Conservation (phyloP, 2,797 vertebrate genomes). For the Taenioides sp. region DNA sequence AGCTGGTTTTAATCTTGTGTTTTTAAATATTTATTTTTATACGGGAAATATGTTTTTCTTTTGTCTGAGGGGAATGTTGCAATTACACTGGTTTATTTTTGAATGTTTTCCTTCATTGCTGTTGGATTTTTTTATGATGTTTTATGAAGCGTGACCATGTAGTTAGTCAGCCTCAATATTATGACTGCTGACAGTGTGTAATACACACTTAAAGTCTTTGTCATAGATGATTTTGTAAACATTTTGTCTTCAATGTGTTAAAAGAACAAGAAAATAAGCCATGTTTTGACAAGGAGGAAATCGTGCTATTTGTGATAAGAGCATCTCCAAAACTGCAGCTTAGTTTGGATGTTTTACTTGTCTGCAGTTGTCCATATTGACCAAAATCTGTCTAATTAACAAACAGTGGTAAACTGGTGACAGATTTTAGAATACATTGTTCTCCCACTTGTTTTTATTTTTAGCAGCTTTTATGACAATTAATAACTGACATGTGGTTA, state of each 20-base stretch:
- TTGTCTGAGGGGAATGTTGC: slow-evolving; percentile 8
- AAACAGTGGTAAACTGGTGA: not conserved
- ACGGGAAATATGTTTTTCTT: not conserved
- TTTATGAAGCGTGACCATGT: not conserved
- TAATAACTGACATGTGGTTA: not conserved
- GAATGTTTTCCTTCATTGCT: slow-evolving; percentile 38
- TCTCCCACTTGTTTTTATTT: not conserved
- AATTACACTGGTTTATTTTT: slow-evolving; percentile 19
- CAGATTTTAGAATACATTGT: not conserved
- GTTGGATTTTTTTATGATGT: slow-evolving; percentile 11
- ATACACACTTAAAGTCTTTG: not conserved
- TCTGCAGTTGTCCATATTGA: not conserved
- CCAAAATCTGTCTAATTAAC: not conserved
- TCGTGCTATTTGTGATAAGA: slow-evolving; percentile 12
- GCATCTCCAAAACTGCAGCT: not conserved
- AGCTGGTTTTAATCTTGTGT: slow-evolving; percentile 7
- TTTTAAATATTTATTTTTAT: slow-evolving; percentile 11
- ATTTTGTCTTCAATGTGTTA: not conserved
- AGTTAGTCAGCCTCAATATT: not conserved
- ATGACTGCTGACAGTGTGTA: not conserved
- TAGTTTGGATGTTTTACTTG: not conserved
- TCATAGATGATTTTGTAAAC: not conserved
- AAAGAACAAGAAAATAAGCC: not conserved
- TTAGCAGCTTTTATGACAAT: not conserved
- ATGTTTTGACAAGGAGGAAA: not conserved